These are phyloP conservation scores for Neopipo cinnamomea DNA, from an alignment of 2,113 vertebrate genomes.

Conservation along the genomic window DNA sequence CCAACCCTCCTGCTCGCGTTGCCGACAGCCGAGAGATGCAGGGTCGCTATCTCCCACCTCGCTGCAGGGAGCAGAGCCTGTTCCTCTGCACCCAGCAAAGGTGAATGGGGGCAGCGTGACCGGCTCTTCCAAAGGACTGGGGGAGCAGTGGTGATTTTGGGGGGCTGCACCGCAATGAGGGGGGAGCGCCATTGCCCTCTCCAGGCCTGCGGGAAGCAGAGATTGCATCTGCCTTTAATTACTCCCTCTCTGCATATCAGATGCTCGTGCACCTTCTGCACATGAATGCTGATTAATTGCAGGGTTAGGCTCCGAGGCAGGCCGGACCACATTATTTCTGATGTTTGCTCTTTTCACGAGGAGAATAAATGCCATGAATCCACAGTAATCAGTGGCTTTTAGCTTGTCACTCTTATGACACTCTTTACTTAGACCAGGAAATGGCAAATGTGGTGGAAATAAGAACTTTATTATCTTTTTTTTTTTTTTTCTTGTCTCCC, in stretches of 20 bases:
- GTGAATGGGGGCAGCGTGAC: fast-evolving
- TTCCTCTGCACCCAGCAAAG: not conserved
- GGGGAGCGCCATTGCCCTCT: not conserved
- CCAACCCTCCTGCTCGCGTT: not conserved
- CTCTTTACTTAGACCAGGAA: slow-evolving; percentile 74
- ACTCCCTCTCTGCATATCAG: slow-evolving; percentile 62
- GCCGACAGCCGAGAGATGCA: fast-evolving
- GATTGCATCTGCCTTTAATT: slow-evolving; percentile 70
- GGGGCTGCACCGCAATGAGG: not conserved
- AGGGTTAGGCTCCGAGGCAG: slow-evolving; percentile 70
- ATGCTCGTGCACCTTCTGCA: slow-evolving; percentile 58
- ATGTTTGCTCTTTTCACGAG: slow-evolving; percentile 71
- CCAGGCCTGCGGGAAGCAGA: slow-evolving; percentile 38
- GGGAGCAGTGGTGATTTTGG: not conserved
- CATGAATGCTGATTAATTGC: slow-evolving; percentile 76
- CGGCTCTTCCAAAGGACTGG: fast-evolving
- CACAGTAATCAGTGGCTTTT: slow-evolving; percentile 74
- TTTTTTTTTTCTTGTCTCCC: not conserved
- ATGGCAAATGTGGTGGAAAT: slow-evolving; percentile 74
- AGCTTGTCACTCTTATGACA: slow-evolving; percentile 73
- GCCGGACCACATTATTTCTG: slow-evolving; percentile 73
- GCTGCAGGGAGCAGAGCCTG: not conserved
- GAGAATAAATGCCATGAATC: slow-evolving; percentile 71
- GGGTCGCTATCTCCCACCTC: fast-evolving
- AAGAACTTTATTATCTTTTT: slow-evolving; percentile 71